These are phyloP conservation scores for Aethes cnicana DNA, from an alignment of 2,888 invertebrate species.

Conservation along the genomic window DNA sequence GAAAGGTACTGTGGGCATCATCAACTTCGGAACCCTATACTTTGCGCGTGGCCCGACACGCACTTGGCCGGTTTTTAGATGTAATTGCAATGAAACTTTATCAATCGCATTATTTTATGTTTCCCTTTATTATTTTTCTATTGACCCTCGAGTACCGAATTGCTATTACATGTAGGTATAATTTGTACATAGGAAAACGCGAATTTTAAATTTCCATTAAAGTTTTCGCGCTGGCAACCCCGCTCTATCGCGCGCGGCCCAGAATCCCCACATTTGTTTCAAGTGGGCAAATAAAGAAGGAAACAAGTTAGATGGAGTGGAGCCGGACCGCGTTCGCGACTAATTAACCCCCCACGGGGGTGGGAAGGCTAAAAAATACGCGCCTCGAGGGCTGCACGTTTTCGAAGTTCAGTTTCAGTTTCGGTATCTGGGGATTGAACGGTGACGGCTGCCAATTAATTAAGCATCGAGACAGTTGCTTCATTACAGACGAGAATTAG, in stretches of 20 bases:
- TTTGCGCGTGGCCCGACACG: no score
- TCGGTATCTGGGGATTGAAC: conserved; percentile 13
- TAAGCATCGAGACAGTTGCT: no score
- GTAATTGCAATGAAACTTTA: no score
- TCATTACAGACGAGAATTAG: no score
- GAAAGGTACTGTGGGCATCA: no score
- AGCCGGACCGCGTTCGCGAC: conserved; percentile 78
- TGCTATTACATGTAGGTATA: no score
- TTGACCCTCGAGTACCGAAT: no score
- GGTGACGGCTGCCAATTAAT: background rate
- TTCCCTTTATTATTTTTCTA: no score
- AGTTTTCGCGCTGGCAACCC: conserved; percentile 11
- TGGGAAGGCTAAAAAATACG: conserved; percentile 66
- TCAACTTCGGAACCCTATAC: no score
- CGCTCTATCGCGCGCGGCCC: conserved; percentile 23
- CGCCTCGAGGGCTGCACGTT: conserved; percentile 55
- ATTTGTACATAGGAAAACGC: background rate
- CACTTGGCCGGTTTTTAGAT: no score
- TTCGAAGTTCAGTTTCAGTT: conserved; percentile 16
- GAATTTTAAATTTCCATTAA: background rate
- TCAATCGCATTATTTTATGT: no score
- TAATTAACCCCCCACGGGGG: conserved; percentile 68
- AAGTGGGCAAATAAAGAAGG: conserved; percentile 80
- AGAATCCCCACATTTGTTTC: conserved; percentile 69
- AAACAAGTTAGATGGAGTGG: conserved; percentile 79